Evolutionary conservation across 2,888 invertebrate genomes (phyloP).

Genomic region (Microchrysa polita): DNA sequence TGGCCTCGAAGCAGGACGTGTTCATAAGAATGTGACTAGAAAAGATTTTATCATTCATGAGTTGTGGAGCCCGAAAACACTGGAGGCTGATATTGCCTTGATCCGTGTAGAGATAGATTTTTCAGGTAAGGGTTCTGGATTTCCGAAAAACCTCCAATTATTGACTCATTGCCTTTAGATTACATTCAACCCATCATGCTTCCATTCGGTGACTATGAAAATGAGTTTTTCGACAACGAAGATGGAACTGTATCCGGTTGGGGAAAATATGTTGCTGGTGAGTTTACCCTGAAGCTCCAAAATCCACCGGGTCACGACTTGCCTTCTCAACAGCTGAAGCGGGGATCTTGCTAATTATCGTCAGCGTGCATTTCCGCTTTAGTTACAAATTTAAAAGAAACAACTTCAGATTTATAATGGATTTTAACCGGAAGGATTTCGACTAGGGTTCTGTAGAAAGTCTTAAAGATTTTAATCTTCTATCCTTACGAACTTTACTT

Average conservation of each 20-base stretch:
- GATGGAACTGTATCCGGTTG: not conserved
- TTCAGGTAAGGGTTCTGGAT: conserved; percentile 23
- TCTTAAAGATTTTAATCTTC: no score
- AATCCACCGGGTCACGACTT: no score
- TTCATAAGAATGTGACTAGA: not conserved
- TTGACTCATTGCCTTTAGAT: conserved; percentile 4
- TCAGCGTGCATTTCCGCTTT: no score
- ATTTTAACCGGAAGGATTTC: no score
- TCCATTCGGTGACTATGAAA: conserved; percentile 5
- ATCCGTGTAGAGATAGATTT: not conserved
- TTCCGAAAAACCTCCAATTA: no score
- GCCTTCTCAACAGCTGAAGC: no score
- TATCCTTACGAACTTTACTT: no score
- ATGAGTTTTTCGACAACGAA: conserved; percentile 9
- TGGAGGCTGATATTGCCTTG: conserved; percentile 21
- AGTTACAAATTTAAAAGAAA: no score
- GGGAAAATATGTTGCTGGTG: not conserved
- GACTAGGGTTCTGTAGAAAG: no score
- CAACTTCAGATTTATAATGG: no score
- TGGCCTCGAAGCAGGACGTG: conserved; percentile 7
- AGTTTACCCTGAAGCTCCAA: no score
- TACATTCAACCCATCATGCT: conserved; percentile 18
- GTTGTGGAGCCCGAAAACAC: not conserved
- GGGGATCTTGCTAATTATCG: no score
- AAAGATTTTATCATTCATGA: conserved; percentile 22